These are phyloP conservation scores for Crossaster papposus DNA, from an alignment of 53 echinoderm and acorn worm species.

Conservation along the genomic window DNA sequence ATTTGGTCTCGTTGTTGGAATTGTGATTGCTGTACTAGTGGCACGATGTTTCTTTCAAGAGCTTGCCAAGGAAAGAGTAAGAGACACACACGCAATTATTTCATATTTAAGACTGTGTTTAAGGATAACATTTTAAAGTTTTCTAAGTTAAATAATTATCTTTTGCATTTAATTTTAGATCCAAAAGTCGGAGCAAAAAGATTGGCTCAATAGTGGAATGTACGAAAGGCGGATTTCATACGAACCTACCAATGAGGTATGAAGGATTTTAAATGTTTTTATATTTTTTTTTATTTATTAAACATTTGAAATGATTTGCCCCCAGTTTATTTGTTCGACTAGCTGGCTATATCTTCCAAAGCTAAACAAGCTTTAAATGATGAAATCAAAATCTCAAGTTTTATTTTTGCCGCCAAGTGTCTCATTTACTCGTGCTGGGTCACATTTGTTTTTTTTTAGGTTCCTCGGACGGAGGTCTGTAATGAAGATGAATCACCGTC, in stretches of 20 bases:
- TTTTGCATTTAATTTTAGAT: slow-evolving; percentile 22
- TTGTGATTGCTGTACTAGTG: slow-evolving; percentile 74
- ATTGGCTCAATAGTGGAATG: slow-evolving; percentile 54
- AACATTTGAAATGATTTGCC: neutral
- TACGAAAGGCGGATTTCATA: slow-evolving; percentile 39
- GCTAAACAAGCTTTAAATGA: too few relatives aligned
- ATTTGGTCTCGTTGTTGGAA: slow-evolving; percentile 76
- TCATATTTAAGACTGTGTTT: neutral
- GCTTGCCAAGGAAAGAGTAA: slow-evolving; percentile 87
- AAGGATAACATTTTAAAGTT: neutral
- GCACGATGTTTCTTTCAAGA: slow-evolving; percentile 84
- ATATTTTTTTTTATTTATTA: neutral
- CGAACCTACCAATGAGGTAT: neutral
- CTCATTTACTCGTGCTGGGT: too few relatives aligned
- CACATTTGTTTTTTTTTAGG: too few relatives aligned
- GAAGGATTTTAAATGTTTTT: neutral
- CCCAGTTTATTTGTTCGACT: too few relatives aligned
- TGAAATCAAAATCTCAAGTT: too few relatives aligned
- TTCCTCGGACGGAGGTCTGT: slow-evolving; percentile 34
- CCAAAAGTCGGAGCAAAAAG: slow-evolving; percentile 29
- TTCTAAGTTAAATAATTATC: neutral
- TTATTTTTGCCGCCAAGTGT: too few relatives aligned
- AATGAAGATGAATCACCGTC: slow-evolving; percentile 35
- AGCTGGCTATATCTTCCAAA: neutral
- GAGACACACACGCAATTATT: neutral